phyloP scores from a whole-genome alignment of 2,888 invertebrate genomes.

The Eutolmus rufibarbis region DNA sequence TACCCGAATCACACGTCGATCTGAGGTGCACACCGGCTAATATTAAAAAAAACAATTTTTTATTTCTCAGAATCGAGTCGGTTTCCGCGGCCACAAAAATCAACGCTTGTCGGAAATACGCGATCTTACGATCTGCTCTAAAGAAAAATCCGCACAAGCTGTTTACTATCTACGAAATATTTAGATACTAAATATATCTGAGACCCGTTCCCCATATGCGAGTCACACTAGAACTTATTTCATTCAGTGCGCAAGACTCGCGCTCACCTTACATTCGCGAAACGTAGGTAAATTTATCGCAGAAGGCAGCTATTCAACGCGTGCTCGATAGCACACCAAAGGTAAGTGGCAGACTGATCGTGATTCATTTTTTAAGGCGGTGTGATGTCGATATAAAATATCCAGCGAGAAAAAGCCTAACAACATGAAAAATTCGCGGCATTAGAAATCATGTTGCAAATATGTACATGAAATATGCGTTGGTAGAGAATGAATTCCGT shows the following conservation, averaged over 20 bases:
- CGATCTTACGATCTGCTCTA: background rate
- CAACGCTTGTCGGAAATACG: background rate
- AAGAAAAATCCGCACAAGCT: background rate
- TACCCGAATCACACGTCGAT: background rate
- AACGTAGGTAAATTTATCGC: background rate
- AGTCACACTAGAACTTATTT: background rate
- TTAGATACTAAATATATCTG: conserved; percentile 8
- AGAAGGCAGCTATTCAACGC: background rate
- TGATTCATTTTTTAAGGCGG: background rate
- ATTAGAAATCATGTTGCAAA: background rate
- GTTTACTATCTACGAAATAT: background rate
- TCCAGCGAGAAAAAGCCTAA: background rate
- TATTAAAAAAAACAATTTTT: background rate
- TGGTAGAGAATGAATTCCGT: background rate
- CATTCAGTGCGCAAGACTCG: background rate
- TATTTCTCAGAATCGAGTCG: background rate
- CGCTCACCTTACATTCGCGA: background rate
- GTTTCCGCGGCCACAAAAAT: background rate
- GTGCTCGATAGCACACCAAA: background rate
- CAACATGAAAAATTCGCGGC: background rate
- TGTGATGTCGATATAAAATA: background rate
- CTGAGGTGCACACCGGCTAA: background rate
- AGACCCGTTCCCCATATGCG: background rate
- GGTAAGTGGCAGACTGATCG: background rate
- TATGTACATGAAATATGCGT: background rate